Evolutionary conservation across 2,888 invertebrate genomes (phyloP).

Genomic region (Napeogenes sylphis): DNA sequence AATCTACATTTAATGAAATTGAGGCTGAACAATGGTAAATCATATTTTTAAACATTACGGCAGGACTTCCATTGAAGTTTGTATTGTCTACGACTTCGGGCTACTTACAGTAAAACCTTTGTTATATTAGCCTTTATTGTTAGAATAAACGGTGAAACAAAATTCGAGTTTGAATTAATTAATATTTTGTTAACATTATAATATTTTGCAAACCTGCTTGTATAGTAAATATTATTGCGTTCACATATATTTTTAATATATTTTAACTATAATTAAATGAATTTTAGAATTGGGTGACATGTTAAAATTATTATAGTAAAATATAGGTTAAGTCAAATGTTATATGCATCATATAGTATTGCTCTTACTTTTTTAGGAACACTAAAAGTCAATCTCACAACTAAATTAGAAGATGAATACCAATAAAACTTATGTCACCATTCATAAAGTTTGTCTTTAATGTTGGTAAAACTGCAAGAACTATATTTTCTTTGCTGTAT

Average conservation of each 20-base stretch:
- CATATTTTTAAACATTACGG: constrained; percentile 2
- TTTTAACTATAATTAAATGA: too few species aligned
- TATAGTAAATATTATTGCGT: too few species aligned
- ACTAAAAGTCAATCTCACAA: constrained; percentile 1
- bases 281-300: too few species aligned
- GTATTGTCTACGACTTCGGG: not conserved
- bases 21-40: not conserved
- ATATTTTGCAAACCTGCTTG: not conserved
- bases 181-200: not conserved
- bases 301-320: too few species aligned
- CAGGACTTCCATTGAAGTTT: not conserved
- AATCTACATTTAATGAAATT: too few species aligned
- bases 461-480: too few species aligned
- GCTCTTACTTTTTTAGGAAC: too few species aligned
- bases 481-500: too few species aligned
- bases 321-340: too few species aligned
- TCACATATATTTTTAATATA: too few species aligned
- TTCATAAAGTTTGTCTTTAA: too few species aligned
- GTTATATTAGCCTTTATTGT: not conserved
- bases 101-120: not conserved
- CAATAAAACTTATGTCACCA: not conserved
- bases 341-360: too few species aligned
- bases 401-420: constrained; percentile 5
- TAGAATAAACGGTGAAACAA: not conserved
- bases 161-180: not conserved